phyloP scores from a whole-genome alignment of 2,797 vertebrate species.

The Chromis chromis region DNA sequence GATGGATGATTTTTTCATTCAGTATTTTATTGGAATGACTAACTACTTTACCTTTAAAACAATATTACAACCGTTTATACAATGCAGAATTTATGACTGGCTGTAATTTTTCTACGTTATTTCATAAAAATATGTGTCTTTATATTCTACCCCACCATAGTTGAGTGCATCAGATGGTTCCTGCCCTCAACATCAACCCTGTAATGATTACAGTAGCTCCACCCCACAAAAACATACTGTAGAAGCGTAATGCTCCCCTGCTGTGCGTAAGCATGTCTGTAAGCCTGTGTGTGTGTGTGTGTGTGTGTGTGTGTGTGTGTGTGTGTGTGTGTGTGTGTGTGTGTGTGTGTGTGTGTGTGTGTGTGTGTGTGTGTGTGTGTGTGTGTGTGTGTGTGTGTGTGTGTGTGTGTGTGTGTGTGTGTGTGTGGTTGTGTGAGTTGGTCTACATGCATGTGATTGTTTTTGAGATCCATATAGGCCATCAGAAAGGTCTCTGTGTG shows the following conservation, averaged over 20 bases:
- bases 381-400: not conserved
- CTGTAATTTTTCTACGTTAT: not conserved
- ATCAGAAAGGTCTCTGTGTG: conserved; percentile 53
- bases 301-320: conserved; percentile 8
- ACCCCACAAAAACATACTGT: not conserved
- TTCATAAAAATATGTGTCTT: not conserved
- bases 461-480: conserved; percentile 46
- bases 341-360: conserved; percentile 17
- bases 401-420: conserved; percentile 13
- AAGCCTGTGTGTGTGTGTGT: not conserved
- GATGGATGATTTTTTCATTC: not conserved
- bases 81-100: not conserved
- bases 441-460: conserved; percentile 48
- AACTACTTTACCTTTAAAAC: not conserved
- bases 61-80: not conserved
- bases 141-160: not conserved
- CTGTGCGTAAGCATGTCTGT: conserved; percentile 14
- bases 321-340: conserved; percentile 9
- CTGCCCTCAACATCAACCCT: not conserved
- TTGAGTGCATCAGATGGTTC: not conserved
- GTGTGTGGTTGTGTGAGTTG: conserved; percentile 5
- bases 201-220: not conserved
- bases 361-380: conserved; percentile 5
- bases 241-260: conserved; percentile 10
- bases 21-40: conserved; percentile 10